These are phyloP conservation scores for Ranitomeya imitator DNA, from an alignment of 2,113 vertebrate species.

Conservation along the genomic window DNA sequence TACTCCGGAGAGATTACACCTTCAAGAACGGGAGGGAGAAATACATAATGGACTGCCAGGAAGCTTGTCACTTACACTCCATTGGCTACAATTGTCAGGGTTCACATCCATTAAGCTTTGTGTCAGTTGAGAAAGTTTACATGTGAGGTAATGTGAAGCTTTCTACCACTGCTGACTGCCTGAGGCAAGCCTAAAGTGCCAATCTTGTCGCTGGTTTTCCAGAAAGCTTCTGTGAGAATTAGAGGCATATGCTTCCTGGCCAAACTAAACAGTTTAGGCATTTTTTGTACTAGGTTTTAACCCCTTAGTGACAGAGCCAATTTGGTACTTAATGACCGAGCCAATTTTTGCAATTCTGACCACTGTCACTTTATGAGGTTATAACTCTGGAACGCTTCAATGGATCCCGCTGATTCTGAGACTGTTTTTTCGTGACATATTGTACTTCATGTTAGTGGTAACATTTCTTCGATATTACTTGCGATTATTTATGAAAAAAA, in stretches of 20 bases:
- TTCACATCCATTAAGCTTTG: conserved; percentile 82
- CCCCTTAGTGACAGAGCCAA: too few species aligned
- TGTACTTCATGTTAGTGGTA: too few species aligned
- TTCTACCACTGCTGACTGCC: conserved; percentile 80
- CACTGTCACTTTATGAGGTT: too few species aligned
- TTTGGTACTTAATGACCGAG: too few species aligned
- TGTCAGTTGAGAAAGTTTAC: conserved; percentile 78
- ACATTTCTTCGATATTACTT: too few species aligned
- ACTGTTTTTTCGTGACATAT: too few species aligned
- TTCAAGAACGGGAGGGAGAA: conserved; percentile 65
- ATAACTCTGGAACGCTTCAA: too few species aligned
- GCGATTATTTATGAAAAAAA: too few species aligned
- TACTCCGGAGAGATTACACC: conserved; percentile 74
- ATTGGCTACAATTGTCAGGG: conserved; percentile 74
- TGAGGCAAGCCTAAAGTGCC: conserved; percentile 78
- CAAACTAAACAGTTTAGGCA: conserved; percentile 65
- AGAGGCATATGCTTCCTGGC: conserved; percentile 73
- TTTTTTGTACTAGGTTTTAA: conserved; percentile 60
- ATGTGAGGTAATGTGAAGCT: conserved; percentile 74
- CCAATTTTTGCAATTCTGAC: too few species aligned
- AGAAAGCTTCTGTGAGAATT: conserved; percentile 77
- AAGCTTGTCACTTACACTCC: conserved; percentile 75
- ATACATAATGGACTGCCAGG: conserved; percentile 67
- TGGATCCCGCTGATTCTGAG: too few species aligned
- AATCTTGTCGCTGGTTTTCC: conserved; percentile 78